phyloP scores from a whole-genome alignment of 1,140 invertebrate genomes.

The Monomorium pharaonis region DNA sequence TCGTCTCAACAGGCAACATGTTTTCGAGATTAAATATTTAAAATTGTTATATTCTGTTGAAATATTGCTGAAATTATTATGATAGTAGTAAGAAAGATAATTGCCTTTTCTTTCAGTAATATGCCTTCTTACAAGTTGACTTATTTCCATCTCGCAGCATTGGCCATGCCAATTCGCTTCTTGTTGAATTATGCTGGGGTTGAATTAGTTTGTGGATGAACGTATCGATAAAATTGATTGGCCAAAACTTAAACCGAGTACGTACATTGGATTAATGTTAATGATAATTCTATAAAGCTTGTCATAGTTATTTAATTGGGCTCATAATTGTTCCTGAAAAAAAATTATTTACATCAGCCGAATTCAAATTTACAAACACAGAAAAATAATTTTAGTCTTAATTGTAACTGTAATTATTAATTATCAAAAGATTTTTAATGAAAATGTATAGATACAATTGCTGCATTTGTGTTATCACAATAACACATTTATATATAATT shows the following conservation, averaged over 20 bases:
- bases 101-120: constrained; percentile 63
- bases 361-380: no score
- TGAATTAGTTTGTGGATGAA: constrained; percentile 90
- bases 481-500: no score
- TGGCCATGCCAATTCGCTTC: constrained; percentile 91
- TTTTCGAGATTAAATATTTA: no score
- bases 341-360: no score
- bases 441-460: no score
- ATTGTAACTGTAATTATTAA: no score
- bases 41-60: neutral
- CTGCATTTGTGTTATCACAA: no score
- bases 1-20: no score
- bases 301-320: neutral
- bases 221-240: constrained; percentile 86
- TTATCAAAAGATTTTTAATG: no score
- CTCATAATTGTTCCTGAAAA: no score
- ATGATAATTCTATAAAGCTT: neutral
- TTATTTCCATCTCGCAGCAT: constrained; percentile 89
- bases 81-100: neutral
- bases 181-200: constrained; percentile 89
- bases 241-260: constrained; percentile 85
- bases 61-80: neutral
- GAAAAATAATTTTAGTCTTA: no score
- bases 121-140: constrained; percentile 87
- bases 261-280: no score